phyloP scores from a whole-genome alignment of 1,140 invertebrate genomes.

The Prorops nasuta region DNA sequence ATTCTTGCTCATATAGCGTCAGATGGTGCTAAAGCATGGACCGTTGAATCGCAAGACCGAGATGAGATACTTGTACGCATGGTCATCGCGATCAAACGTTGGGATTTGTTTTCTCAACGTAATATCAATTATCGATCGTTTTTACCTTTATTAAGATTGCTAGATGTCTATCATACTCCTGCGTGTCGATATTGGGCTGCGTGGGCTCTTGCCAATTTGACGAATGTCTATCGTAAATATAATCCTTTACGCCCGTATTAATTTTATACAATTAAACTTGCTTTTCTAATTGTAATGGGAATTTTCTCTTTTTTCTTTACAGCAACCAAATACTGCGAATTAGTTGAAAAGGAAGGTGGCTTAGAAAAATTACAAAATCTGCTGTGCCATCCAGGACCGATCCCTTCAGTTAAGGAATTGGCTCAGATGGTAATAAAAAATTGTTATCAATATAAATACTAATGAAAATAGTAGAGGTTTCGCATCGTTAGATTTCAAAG shows the following conservation, averaged over 20 bases:
- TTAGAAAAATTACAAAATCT: conserved; percentile 71
- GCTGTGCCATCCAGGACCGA: conserved; percentile 61
- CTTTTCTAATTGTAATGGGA: background rate
- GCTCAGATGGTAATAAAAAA: conserved; percentile 67
- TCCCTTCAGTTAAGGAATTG: conserved; percentile 66
- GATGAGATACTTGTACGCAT: conserved; percentile 75
- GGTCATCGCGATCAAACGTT: conserved; percentile 79
- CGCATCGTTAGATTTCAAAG: no score
- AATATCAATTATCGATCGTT: conserved; percentile 98
- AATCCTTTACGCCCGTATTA: background rate
- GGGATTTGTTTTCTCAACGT: conserved; percentile 81
- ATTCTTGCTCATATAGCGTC: conserved; percentile 94
- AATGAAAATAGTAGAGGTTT: no score
- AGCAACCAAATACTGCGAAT: conserved; percentile 86
- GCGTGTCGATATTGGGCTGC: conserved; percentile 94
- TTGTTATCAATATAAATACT: conserved; percentile 53
- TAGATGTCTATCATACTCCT: conserved; percentile 78
- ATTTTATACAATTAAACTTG: conserved; percentile 4
- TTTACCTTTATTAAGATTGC: conserved; percentile 82
- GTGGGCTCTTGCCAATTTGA: conserved; percentile 97
- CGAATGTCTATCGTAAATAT: conserved; percentile 84
- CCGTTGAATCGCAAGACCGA: conserved; percentile 67
- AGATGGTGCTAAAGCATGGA: conserved; percentile 85
- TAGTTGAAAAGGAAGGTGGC: conserved; percentile 85
- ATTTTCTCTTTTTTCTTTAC: conserved; percentile 38